Percentiles rank a stretch among this genome's conserved stretches.
Evolutionary conservation across 2,797 vertebrate species (phyloP).

Genomic region (Catharus ustulatus): DNA sequence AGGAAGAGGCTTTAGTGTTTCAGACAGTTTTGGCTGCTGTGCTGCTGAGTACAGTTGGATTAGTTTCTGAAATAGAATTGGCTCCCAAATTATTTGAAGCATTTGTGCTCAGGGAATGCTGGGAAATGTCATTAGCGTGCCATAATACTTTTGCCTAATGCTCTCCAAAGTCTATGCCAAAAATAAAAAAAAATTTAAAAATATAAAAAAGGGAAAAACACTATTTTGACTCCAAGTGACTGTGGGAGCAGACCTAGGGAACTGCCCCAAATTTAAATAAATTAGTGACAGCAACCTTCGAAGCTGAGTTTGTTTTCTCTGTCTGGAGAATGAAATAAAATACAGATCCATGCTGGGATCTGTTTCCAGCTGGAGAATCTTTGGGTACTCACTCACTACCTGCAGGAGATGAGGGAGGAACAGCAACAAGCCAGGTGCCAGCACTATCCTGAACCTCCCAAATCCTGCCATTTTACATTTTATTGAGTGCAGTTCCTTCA

Average conservation of each 20-base stretch:
- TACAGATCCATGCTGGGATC: background rate
- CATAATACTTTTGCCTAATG: slow-evolving; percentile 66
- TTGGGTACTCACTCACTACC: background rate
- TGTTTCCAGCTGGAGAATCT: background rate
- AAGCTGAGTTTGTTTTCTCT: background rate
- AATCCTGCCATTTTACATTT: background rate
- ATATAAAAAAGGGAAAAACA: slow-evolving; percentile 14
- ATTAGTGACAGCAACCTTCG: background rate
- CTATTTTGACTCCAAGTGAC: background rate
- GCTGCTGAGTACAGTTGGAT: slow-evolving; percentile 64
- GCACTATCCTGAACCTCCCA: background rate
- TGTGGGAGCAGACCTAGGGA: background rate
- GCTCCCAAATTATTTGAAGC: slow-evolving; percentile 67
- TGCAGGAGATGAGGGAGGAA: background rate
- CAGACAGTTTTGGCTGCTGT: slow-evolving; percentile 25
- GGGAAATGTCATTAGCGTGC: slow-evolving; percentile 66
- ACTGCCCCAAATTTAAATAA: background rate
- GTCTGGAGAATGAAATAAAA: background rate
- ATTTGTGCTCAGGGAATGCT: slow-evolving; percentile 42
- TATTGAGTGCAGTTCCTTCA: background rate
- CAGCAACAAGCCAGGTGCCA: background rate
- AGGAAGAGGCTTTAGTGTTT: slow-evolving; percentile 64
- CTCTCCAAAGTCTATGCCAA: slow-evolving; percentile 56
- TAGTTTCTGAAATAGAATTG: slow-evolving; percentile 61
- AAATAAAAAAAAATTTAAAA: background rate